These are phyloP conservation scores for Dermochelys coriacea DNA, from an alignment of 2,797 vertebrate genomes.

Conservation along the genomic window DNA sequence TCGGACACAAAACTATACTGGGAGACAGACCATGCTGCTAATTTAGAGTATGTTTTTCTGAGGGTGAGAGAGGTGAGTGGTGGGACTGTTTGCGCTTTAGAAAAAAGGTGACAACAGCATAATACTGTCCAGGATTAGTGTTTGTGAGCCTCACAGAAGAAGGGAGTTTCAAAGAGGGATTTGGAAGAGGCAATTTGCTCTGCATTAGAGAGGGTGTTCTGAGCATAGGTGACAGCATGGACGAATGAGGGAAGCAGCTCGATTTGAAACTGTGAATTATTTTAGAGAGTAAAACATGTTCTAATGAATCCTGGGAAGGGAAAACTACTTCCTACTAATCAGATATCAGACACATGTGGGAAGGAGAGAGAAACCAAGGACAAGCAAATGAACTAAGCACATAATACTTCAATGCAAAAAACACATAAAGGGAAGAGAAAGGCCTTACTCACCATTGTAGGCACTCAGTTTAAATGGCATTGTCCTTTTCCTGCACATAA, in stretches of 20 bases:
- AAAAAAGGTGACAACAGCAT: not conserved
- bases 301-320: not conserved
- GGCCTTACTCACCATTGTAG: constrained; percentile 47
- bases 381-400: not conserved
- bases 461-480: constrained; percentile 52
- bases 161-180: not conserved
- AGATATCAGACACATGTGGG: not conserved
- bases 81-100: not conserved
- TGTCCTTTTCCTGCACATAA: constrained; percentile 45
- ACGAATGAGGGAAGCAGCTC: not conserved
- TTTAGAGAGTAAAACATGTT: not conserved
- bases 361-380: not conserved
- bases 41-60: not conserved
- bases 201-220: not conserved
- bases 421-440: not conserved
- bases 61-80: not conserved
- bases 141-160: not conserved
- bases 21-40: fast-evolving
- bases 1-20: fast-evolving
- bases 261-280: not conserved
- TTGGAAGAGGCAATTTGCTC: not conserved
- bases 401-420: not conserved
- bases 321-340: not conserved
- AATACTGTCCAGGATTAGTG: not conserved
- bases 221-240: not conserved